These are phyloP conservation scores for Zaprionus ghesquierei DNA, from an alignment of 1,140 invertebrate genomes.

Conservation along the genomic window DNA sequence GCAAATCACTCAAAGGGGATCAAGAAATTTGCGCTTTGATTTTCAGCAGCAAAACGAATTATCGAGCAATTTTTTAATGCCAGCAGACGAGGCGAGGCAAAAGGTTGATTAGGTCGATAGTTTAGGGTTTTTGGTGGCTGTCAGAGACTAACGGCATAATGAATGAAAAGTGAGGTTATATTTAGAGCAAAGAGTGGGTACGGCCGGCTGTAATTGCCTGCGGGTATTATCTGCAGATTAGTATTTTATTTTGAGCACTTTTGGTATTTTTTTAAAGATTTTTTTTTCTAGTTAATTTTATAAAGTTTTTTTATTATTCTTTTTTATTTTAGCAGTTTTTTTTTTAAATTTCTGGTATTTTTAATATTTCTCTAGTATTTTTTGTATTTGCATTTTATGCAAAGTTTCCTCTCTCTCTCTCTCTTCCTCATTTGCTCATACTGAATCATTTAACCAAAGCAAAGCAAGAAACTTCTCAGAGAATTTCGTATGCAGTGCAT, in stretches of 20 bases:
- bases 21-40: slow-evolving; percentile 51
- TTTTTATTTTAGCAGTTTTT: background rate
- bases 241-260: background rate
- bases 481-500: background rate
- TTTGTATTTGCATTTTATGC: background rate
- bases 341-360: background rate
- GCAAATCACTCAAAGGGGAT: slow-evolving; percentile 66
- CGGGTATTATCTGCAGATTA: too few species aligned
- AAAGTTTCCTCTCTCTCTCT: background rate
- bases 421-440: background rate
- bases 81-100: background rate
- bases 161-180: too few species aligned
- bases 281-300: background rate
- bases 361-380: background rate
- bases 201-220: too few species aligned
- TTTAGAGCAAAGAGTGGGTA: too few species aligned
- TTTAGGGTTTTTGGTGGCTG: background rate
- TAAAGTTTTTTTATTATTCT: too few species aligned
- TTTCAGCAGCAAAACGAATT: slow-evolving; percentile 48
- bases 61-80: slow-evolving; percentile 33
- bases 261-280: background rate
- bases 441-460: background rate
- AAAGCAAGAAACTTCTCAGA: background rate
- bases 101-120: background rate
- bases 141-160: too few species aligned